Evolutionary conservation across 2,113 vertebrate species (phyloP), one percentile per base, ranked within the genome.

Genomic region (Psettodes erumei): DNA sequence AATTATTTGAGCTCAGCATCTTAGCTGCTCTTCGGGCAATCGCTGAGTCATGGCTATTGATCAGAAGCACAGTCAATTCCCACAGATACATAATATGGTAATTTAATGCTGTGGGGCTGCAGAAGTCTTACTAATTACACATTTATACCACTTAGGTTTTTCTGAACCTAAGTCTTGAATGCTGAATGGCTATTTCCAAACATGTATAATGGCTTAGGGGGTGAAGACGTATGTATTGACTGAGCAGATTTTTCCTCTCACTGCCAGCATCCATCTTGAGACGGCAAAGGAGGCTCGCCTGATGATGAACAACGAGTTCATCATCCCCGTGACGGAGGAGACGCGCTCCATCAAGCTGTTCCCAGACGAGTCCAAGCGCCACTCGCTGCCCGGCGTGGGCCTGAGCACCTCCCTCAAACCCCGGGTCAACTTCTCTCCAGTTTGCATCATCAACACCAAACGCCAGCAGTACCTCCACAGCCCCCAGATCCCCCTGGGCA

Each of bases 301-400:
- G n/a, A 98, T 97, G 95, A 99, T 99, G 98, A 99, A 95, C 92
- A 96, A 98, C 40, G 98, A 99, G 88, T 99, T 97, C 89, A 99
- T 99, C 77, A 98, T 99, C 88, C 98, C 98, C 1, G 96, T 99
- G 70, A 98, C 96, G 18, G 94, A 96, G 0, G 94, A 96, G 90
- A 99, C 97, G 6, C 91, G 96, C 80, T 95, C 94, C 83, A 98
- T 99, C 84, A 87, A 89, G 75, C 91, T 99, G 7, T 99, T 97
- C 86, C 95, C 96, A 0, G 93, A 96, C 19, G 93, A 96, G 85
- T 95, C 94, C 25, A 98, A 97, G 86, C 91, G 85, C 8, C 96
- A 99, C 5, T 96, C 96, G 1, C 90, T 98, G 67, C 98, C 98
- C 0, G 98, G 97, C 1, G 97, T 98, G 18, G 95, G 95, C 13